Conservation (phyloP, 2,113 vertebrate species). For the Rhynchomys soricoides region DNA sequence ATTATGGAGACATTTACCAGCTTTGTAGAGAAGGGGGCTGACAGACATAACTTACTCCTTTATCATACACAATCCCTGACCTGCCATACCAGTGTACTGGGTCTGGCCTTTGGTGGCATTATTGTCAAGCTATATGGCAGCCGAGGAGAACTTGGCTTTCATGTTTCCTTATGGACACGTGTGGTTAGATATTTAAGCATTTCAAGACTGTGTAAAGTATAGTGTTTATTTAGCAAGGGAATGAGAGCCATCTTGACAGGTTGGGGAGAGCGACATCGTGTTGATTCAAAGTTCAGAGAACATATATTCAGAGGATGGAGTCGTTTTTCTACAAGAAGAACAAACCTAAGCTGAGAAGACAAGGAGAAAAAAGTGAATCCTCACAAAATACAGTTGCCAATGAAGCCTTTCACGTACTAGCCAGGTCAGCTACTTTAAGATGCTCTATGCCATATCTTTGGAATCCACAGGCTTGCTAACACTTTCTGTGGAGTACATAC, state of each 20-base stretch:
- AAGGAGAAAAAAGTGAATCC: rapidly evolving
- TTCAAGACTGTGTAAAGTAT: not conserved
- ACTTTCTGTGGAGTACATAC: not conserved
- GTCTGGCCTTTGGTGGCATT: not conserved
- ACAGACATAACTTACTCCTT: not conserved
- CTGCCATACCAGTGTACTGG: not conserved
- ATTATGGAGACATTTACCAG: not conserved
- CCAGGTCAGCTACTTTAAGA: rapidly evolving
- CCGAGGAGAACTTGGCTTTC: not conserved
- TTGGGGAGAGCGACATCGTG: no score
- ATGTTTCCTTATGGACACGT: not conserved
- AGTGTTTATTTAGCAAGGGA: not conserved
- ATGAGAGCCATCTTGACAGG: no score
- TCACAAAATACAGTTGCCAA: rapidly evolving
- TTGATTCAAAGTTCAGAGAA: not conserved
- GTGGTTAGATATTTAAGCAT: not conserved
- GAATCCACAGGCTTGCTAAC: not conserved
- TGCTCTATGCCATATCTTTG: rapidly evolving
- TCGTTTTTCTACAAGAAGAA: no score
- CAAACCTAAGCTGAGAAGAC: not conserved
- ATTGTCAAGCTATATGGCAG: not conserved
- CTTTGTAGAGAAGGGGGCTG: not conserved
- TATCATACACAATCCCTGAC: not conserved
- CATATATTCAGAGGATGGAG: not conserved
- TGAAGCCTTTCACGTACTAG: rapidly evolving